phyloP scores from a whole-genome alignment of 30 jellyfish, hydroid and myxozoan species.

The Aurelia sp. region DNA sequence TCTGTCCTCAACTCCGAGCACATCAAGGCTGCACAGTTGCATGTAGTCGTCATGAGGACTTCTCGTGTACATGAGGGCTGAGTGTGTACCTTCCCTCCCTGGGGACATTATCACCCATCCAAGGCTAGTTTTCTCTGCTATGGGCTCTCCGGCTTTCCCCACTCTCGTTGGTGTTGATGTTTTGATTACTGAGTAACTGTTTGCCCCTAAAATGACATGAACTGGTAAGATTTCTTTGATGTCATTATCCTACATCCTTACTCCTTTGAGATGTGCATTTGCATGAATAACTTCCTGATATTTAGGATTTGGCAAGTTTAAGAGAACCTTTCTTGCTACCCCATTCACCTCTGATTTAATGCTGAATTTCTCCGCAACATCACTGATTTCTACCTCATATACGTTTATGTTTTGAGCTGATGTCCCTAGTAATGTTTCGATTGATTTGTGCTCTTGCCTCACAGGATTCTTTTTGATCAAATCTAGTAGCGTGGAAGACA shows the following conservation, averaged over 20 bases:
- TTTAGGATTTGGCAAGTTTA: conserved; percentile 59
- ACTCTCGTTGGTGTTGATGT: conserved; percentile 65
- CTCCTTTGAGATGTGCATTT: conserved; percentile 72
- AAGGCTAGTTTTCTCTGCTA: conserved; percentile 78
- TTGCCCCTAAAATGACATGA: conserved; percentile 67
- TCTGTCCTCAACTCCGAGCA: conserved; percentile 73
- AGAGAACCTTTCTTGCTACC: conserved; percentile 54
- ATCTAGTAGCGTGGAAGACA: conserved; percentile 57
- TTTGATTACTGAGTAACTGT: conserved; percentile 49
- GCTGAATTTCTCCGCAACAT: conserved; percentile 6
- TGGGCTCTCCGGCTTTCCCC: conserved; percentile 74
- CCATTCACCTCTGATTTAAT: conserved; percentile 40
- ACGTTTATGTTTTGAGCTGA: conserved; percentile 38
- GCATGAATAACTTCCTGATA: conserved; percentile 31
- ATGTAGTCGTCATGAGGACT: conserved; percentile 69
- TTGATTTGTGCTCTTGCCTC: conserved; percentile 65
- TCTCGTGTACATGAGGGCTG: conserved; percentile 44
- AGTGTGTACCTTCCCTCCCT: conserved; percentile 36
- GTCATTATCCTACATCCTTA: conserved; percentile 60
- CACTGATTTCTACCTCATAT: conserved; percentile 44
- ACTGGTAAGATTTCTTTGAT: conserved; percentile 28
- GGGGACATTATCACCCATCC: conserved; percentile 92
- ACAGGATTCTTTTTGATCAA: conserved; percentile 40
- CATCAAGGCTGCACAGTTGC: conserved; percentile 73
- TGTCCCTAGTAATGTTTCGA: conserved; percentile 61